A percentile compares a stretch with the other conserved stretches of the same genome.
These are phyloP conservation scores for Kryptolebias ocellatus DNA, from an alignment of 2,797 vertebrate species.

Conservation along the genomic window DNA sequence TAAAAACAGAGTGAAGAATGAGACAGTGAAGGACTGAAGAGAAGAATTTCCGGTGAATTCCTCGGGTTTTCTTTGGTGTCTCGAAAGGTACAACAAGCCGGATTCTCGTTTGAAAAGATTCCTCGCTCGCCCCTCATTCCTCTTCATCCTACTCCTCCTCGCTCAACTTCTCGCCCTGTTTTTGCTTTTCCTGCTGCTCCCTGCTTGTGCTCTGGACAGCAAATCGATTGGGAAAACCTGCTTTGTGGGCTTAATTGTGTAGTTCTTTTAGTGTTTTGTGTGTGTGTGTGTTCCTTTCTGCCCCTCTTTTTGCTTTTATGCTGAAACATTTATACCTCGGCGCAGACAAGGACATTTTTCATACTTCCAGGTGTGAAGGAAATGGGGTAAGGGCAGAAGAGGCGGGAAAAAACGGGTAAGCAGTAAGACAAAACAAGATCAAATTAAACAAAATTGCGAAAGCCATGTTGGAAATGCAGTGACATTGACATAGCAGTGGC, in stretches of 20 bases:
- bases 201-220: constrained; percentile 53
- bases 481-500: constrained; percentile 50
- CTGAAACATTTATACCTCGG: constrained; percentile 43
- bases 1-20: constrained; percentile 7
- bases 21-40: constrained; percentile 20
- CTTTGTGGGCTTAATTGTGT: constrained; percentile 64
- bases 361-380: constrained; percentile 15
- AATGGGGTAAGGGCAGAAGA: neutral
- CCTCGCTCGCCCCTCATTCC: constrained; percentile 1
- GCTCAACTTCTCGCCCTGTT: constrained; percentile 28
- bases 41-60: constrained; percentile 3
- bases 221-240: constrained; percentile 68
- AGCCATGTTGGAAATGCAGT: constrained; percentile 57
- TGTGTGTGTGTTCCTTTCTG: constrained; percentile 38
- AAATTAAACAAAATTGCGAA: constrained; percentile 36
- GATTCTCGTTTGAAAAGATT: constrained; percentile 52
- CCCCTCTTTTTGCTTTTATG: constrained; percentile 42
- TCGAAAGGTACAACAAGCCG: constrained; percentile 19
- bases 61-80: constrained; percentile 23
- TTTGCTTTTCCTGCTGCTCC: constrained; percentile 19
- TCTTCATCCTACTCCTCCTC: constrained; percentile 22
- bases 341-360: constrained; percentile 38
- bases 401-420: neutral
- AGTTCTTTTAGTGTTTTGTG: constrained; percentile 61
- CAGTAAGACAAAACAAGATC: neutral